A percentile compares a stretch with the other conserved stretches of the same genome.
phyloP scores from a whole-genome alignment of 2,797 vertebrate species.

The Erethizon dorsatum region DNA sequence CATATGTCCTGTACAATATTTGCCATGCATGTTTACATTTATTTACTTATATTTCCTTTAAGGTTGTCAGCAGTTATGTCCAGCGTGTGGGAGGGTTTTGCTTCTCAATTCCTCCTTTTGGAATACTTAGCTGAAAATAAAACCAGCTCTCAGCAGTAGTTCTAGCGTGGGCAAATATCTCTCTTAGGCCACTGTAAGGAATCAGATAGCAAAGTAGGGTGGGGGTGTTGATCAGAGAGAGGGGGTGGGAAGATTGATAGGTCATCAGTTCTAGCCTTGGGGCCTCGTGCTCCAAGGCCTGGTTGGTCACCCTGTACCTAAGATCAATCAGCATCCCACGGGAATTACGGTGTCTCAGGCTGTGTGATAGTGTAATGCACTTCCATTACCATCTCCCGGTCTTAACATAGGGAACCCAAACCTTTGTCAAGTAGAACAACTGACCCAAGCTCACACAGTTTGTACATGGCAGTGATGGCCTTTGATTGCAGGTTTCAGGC shows the following conservation, averaged over 20 bases:
- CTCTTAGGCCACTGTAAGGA: background rate
- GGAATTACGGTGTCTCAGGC: background rate
- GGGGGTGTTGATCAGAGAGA: background rate
- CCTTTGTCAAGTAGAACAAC: background rate
- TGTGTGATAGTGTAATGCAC: background rate
- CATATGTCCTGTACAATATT: constrained; percentile 80
- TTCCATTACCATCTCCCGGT: background rate
- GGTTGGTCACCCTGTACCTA: background rate
- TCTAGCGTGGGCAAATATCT: background rate
- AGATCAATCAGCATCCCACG: background rate
- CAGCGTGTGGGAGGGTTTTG: constrained; percentile 81
- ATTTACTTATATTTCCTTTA: constrained; percentile 79
- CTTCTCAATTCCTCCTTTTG: constrained; percentile 62
- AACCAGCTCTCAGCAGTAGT: constrained; percentile 12
- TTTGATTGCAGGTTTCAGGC: background rate
- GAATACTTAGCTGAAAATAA: constrained; percentile 57
- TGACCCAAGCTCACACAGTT: background rate
- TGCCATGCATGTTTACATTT: constrained; percentile 80
- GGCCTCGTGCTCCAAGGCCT: background rate
- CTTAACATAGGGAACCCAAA: background rate
- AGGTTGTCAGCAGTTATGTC: constrained; percentile 79
- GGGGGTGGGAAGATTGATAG: too few species aligned
- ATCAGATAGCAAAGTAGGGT: background rate
- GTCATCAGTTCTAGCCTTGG: background rate
- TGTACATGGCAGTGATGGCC: background rate